Base-by-base conservation (phyloP, 2,888 invertebrate genomes). In the Petrolisthes cinctipes region DNA sequence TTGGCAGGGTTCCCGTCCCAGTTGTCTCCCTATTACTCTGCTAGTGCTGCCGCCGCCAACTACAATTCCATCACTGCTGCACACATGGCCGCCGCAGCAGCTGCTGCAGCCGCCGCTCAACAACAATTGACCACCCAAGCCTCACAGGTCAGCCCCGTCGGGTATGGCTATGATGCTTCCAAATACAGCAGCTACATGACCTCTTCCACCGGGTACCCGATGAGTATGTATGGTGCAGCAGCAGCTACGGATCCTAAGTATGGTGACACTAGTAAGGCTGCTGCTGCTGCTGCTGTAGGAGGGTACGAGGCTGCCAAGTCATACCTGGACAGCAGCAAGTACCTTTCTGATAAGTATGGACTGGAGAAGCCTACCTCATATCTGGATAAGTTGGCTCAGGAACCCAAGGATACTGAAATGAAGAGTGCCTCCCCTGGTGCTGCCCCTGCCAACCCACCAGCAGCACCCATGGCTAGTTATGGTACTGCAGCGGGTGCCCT, bases 91-190 rank as follows among this genome's bases (percentile, higher is more conserved):
- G 89, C 89, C 73, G 85, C 88, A 6, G 89, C 89, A 54, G 91
- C 91, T 5, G 91, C 91, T 17, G 91, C 91, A 51, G 91, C 91
- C 11, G 90, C 90, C 53, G 89, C 89, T 5, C 90, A 88, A 20
- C 90, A 88, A 53, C 88, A 89, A 53, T 82, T 82, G 53, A 86
- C 86, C 53, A 80, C 90, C 2, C 90, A 88, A 61, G 76, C 81
- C 11, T 84, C 86, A 3, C 89, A 86, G 57, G 79, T 79, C 5
- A 84, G 83, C 54, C 76, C 88, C 73, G 88, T 88, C 56, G 86
- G 86, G 23, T 90, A 90, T 56, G 88, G 90, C 11, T 90, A 90
- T 68, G 90, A 90, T 54, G 84, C 84, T 61, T 84, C 90, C 82
- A 90, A 90, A 82, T 90, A 90, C 90, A 82, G 78, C 82, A 84